phyloP scores from a whole-genome alignment of 2,113 vertebrate species.

The Emydura subglobosa region DNA sequence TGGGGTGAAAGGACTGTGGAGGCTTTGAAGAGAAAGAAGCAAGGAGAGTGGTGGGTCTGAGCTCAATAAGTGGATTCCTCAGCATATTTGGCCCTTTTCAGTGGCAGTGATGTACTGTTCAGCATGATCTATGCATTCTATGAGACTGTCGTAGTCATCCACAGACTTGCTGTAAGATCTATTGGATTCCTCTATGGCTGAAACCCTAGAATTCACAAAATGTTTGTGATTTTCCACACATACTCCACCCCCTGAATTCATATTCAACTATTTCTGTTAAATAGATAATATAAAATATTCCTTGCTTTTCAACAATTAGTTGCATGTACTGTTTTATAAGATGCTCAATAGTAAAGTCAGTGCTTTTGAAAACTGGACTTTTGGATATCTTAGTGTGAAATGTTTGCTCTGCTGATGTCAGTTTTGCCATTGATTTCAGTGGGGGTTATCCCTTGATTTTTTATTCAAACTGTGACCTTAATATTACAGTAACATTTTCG shows the following conservation, averaged over 20 bases:
- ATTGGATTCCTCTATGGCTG: background rate
- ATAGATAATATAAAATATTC: background rate
- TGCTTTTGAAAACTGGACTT: background rate
- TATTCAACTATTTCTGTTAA: accelerated
- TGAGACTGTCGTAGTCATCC: background rate
- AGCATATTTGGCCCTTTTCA: background rate
- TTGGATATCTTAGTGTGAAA: background rate
- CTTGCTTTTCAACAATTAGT: background rate
- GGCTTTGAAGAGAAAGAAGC: background rate
- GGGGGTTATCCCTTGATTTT: background rate
- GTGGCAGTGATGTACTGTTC: accelerated
- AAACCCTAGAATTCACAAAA: background rate
- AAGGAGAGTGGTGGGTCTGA: background rate
- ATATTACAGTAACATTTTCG: background rate
- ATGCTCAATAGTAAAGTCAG: background rate
- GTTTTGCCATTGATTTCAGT: background rate
- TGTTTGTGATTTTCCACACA: accelerated
- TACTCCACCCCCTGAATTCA: background rate
- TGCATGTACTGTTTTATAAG: background rate
- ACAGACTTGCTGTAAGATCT: background rate
- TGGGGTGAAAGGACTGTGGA: background rate
- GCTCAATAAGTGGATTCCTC: background rate
- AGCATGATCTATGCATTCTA: background rate
- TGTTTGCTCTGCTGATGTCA: background rate
- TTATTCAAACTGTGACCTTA: background rate